Base-by-base conservation (phyloP, 2,113 vertebrate species). In the Anser cygnoides region DNA sequence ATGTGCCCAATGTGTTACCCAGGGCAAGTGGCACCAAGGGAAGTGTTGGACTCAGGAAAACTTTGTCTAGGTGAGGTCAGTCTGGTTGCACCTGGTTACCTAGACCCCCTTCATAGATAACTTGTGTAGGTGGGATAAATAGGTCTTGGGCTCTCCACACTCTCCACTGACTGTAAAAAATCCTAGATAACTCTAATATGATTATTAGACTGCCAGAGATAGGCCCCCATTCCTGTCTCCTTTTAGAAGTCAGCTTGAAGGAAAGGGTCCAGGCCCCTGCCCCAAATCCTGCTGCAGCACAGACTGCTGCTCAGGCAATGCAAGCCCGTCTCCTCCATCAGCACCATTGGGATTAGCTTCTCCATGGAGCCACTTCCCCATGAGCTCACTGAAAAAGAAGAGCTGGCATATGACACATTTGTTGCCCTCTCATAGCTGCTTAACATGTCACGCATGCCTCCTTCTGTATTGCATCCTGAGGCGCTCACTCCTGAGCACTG, bases 291-390 rank as follows among this genome's bases (percentile, higher is more conserved):
- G 4, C 44, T 85, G 41, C 66, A 29, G 22, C 1, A 4, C 21
- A 65, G 13, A 12, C 10, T 63, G 84, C 44, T 73, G 84, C 44
- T 73, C 33, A 43, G 28, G 29, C 10, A 33, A 14, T 19, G 5
- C n/a, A 59, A 73, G 26, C 13, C 37, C 61, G 57, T 6, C 35
- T 26, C 43, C 35, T 26, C 39, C 49, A 2, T 4, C 82, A 71
- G 55, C 0, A 1, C 14, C 15, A 29, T 62, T 58, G 55, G 50
- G 44, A 46, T 52, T 12, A 14, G 14, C 19, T 87, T 39, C 44
- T 13, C 23, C 0, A 5, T 52, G 35, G 17, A 87, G 50, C 13
- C 22, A 0, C n/a, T 74, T 49, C n/a, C n/a, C n/a, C 13, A 4
- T 8, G 10, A 44, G 50, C 65, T 77, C 23, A 6, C 29, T 63